Evolutionary conservation across 2,113 vertebrate species (phyloP), one percentile per base, ranked within the genome.

Genomic region (Herpetotheres cachinnans): DNA sequence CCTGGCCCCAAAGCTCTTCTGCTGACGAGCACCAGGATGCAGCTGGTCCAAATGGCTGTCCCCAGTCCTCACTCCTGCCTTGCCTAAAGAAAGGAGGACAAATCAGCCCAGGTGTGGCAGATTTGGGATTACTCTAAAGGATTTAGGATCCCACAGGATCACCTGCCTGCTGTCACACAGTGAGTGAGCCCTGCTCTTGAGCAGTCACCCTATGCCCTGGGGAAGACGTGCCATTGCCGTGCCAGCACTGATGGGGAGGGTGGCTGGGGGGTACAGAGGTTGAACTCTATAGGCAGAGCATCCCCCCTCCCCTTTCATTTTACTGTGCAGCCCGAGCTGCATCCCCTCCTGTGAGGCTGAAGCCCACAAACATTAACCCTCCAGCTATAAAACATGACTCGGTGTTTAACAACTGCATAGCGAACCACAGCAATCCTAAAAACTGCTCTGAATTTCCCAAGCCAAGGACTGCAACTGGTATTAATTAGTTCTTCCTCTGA

Each of bases 281-380:
- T 47, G 54, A 29, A 32, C 26, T 65, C 52, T 3, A 5, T 16
- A 36, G 14, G 40, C 50, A 83, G 34, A 79, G 47, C 50, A 54
- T 11, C 7, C 13, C 9, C 24, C 5, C 2, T 5, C n/a, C 1
- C 20, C 19, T 62, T 81, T 42, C 21, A 50, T 82, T 66, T 29
- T 49, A 16, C 82, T 32, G 34, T 27, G 20, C 54, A 66, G 79
- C 36, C 59, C 58, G 26, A 90, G 62, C 67, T 63, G 36, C 77
- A 22, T 22, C 36, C 61, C 92, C 94, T 78, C 77, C 83, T 86
- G 89, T 2, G 40, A 50, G 80, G 56, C 77, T 71, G 83, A 78
- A 95, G 81, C 80, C 76, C 96, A 49, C 86, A 76, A 30, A n/a
- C 89, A 72, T 74, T 71, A 91, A 86, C 93, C 89, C 93, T 21